A percentile compares a stretch with the other conserved stretches of the same genome.
Evolutionary conservation across 2,888 invertebrate genomes (phyloP).

Genomic region (Acanthosepion lycidas): DNA sequence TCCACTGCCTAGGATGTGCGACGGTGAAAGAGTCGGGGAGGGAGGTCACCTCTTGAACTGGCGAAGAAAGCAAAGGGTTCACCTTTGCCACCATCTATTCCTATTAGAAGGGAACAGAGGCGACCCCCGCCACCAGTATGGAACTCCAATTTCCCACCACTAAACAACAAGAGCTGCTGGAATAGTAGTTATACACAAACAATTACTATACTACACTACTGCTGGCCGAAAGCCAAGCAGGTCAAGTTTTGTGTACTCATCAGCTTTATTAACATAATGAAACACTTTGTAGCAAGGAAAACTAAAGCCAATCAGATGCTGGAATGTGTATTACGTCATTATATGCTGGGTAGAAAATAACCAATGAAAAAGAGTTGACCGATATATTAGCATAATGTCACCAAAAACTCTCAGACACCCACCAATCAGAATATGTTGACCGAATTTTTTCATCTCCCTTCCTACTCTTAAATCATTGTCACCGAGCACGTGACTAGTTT

Average conservation of each 20-base stretch:
- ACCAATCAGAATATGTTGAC: constrained; percentile 40
- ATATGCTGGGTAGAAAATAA: background rate
- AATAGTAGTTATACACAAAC: background rate
- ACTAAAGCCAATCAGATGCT: background rate
- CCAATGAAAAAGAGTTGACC: constrained; percentile 40
- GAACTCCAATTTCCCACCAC: background rate
- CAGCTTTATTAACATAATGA: constrained; percentile 35
- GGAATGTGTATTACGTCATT: background rate
- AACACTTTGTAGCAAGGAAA: background rate
- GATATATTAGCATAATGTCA: constrained; percentile 44
- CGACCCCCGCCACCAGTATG: background rate
- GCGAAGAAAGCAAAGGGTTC: background rate
- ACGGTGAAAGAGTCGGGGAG: background rate
- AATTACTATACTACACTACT: background rate
- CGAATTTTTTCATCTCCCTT: background rate
- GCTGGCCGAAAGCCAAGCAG: constrained; percentile 39
- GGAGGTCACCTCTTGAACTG: background rate
- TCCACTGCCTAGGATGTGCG: too few relatives aligned
- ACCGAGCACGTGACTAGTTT: background rate
- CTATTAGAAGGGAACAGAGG: background rate
- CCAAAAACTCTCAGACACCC: background rate
- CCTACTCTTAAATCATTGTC: background rate
- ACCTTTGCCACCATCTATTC: background rate
- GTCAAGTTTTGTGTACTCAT: constrained; percentile 41
- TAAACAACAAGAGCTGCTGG: background rate